A percentile compares a stretch with the other conserved stretches of the same genome.
phyloP scores from a whole-genome alignment of 2,888 invertebrate genomes.

The Orthosia incerta region DNA sequence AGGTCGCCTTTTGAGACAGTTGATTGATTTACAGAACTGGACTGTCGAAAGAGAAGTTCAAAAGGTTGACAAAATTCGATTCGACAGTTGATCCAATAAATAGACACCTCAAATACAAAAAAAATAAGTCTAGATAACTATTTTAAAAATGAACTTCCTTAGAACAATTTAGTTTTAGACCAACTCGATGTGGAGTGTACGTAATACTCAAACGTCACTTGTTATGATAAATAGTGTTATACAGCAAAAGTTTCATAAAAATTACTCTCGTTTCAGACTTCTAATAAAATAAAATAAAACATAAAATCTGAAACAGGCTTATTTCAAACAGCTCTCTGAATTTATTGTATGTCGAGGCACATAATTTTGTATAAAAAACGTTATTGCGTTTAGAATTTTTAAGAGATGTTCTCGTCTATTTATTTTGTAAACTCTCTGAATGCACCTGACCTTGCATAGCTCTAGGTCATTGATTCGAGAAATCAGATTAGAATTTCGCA shows the following conservation, averaged over 20 bases:
- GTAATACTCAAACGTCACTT: constrained; percentile 10
- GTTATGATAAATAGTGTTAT: constrained; percentile 35
- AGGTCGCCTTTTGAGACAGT: background rate
- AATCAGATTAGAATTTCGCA: constrained; percentile 13
- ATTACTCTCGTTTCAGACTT: constrained; percentile 20
- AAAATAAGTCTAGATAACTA: background rate
- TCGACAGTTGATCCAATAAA: too few relatives aligned
- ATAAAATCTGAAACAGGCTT: constrained; percentile 43
- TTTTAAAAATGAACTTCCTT: background rate
- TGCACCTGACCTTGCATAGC: constrained; percentile 46
- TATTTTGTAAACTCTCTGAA: constrained; percentile 28
- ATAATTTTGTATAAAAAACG: constrained; percentile 31
- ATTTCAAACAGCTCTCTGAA: constrained; percentile 35
- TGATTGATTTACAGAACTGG: background rate
- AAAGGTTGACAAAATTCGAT: too few relatives aligned
- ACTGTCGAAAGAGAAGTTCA: background rate
- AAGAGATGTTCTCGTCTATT: constrained; percentile 44
- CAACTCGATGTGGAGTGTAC: background rate
- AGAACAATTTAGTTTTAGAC: background rate
- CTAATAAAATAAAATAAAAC: constrained; percentile 52
- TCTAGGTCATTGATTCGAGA: constrained; percentile 39
- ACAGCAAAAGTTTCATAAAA: constrained; percentile 25
- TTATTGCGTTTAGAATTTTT: constrained; percentile 43
- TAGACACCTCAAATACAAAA: too few relatives aligned
- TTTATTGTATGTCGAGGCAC: constrained; percentile 43